Conservation (phyloP, 2,888 invertebrate species). For the Drosophila macrothrix region DNA sequence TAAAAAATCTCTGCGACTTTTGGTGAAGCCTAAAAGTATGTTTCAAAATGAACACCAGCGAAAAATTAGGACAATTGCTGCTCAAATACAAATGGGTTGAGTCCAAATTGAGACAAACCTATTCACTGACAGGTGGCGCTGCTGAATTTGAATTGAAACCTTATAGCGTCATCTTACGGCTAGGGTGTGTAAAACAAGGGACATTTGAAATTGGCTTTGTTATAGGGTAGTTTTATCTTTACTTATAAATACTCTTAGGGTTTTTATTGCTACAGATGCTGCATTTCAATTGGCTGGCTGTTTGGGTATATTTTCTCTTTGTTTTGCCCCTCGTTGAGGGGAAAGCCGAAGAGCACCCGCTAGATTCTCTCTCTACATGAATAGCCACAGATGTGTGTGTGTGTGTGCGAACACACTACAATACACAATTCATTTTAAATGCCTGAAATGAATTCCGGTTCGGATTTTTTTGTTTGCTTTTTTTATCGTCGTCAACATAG, state of each 20-base stretch:
- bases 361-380: neutral
- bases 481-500: neutral
- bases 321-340: slow-evolving; percentile 25
- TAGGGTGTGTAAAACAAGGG: neutral
- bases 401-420: neutral
- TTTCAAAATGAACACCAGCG: slow-evolving; percentile 7
- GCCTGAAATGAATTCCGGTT: neutral
- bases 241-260: neutral
- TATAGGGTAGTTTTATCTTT: slow-evolving; percentile 12
- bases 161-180: slow-evolving; percentile 17
- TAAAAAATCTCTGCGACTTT: no score
- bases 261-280: neutral
- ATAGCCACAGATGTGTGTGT: neutral
- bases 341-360: neutral
- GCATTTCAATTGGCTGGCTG: slow-evolving; percentile 20
- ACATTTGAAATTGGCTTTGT: neutral
- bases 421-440: slow-evolving; percentile 2
- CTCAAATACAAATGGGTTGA: neutral
- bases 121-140: slow-evolving; percentile 15
- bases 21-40: neutral
- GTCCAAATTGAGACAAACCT: neutral
- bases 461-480: neutral
- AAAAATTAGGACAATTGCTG: neutral
- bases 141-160: neutral
- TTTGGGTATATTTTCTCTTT: slow-evolving; percentile 26